Evolutionary conservation across 1,140 invertebrate species (phyloP).

Genomic region (Cataglyphis hispanica): DNA sequence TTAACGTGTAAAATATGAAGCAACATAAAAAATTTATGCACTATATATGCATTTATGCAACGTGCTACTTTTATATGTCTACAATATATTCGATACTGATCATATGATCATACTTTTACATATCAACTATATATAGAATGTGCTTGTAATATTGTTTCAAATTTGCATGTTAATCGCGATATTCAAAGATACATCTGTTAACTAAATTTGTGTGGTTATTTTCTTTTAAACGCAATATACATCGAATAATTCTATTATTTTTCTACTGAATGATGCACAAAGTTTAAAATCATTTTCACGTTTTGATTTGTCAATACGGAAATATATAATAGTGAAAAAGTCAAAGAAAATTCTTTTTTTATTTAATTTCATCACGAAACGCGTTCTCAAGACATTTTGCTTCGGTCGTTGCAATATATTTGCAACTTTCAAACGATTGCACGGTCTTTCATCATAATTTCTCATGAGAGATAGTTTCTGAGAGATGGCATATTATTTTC

Average conservation of each 20-base stretch:
- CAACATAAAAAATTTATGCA: conserved; percentile 23
- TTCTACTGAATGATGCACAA: not conserved
- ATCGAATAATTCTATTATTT: conserved; percentile 4
- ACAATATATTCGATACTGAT: not conserved
- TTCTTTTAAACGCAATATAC: not conserved
- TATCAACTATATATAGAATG: not conserved
- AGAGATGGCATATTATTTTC: conserved; percentile 30
- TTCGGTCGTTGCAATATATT: not conserved
- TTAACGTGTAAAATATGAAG: conserved; percentile 6
- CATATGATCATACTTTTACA: not conserved
- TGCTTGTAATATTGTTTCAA: not conserved
- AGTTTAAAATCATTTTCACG: conserved; percentile 26
- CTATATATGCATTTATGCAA: not conserved
- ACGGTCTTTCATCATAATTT: conserved; percentile 52
- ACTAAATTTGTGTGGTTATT: not conserved
- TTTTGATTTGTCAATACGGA: not conserved
- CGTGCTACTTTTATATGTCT: not conserved
- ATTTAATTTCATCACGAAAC: conserved; percentile 6
- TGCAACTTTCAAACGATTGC: conserved; percentile 28
- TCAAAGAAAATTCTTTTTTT: not conserved
- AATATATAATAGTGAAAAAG: conserved; percentile 3
- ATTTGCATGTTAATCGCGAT: conserved; percentile 3
- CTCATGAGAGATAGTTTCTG: conserved; percentile 35
- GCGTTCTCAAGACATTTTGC: not conserved
- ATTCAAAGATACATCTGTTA: not conserved